Conservation (phyloP, 2,797 vertebrate species). For the Sebastes jordani region DNA sequence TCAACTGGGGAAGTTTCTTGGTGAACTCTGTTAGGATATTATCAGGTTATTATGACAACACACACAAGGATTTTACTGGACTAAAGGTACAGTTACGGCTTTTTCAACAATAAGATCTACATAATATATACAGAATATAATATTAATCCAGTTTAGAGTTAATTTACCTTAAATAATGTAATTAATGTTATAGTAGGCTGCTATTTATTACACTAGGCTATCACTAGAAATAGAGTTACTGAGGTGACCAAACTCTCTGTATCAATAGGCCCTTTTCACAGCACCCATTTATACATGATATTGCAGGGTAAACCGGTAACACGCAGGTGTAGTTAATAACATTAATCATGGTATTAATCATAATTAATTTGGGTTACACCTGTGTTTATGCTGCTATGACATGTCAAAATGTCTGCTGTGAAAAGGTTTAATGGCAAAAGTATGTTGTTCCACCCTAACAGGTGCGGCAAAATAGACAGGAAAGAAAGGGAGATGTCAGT, state of each 20-base stretch:
- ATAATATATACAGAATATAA: not conserved
- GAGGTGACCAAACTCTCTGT: not conserved
- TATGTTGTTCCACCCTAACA: not conserved
- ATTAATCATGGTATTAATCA: too few relatives aligned
- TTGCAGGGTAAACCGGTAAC: too few relatives aligned
- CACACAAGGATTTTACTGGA: too few relatives aligned
- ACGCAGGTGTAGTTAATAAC: too few relatives aligned
- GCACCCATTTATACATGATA: too few relatives aligned
- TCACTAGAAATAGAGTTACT: not conserved
- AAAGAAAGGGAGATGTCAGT: not conserved
- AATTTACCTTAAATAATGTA: not conserved
- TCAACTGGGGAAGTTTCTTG: not conserved
- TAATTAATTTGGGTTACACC: too few relatives aligned
- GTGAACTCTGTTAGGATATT: not conserved
- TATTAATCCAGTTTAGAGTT: not conserved
- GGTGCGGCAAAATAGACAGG: not conserved
- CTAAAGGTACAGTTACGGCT: not conserved
- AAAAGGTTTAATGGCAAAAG: not conserved
- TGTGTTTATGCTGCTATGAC: too few relatives aligned
- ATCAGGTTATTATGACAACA: not conserved
- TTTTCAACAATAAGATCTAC: not conserved
- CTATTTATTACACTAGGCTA: not conserved
- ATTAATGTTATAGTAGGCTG: not conserved
- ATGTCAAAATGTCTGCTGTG: too few relatives aligned
- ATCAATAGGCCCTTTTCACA: not conserved